Evolutionary conservation across 2,888 invertebrate species (phyloP).

Genomic region (Idaea aversata): DNA sequence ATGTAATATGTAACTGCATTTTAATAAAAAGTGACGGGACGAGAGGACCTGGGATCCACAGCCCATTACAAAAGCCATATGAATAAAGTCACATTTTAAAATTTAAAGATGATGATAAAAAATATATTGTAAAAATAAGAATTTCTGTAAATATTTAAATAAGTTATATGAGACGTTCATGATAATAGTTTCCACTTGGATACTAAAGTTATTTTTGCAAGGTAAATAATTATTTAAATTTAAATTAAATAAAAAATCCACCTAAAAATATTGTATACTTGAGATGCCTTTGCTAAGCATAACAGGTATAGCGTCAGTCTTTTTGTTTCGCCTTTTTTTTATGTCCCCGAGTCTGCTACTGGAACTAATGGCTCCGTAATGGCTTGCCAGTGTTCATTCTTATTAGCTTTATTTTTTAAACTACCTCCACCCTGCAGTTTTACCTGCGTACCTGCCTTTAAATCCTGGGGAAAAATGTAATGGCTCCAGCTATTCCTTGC

Average conservation of each 20-base stretch:
- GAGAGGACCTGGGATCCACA: no score
- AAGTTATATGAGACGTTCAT: background rate
- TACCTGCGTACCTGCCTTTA: background rate
- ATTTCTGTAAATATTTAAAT: background rate
- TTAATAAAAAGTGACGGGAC: no score
- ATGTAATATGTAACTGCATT: background rate
- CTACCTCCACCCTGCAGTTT: slow-evolving; percentile 5
- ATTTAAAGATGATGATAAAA: background rate
- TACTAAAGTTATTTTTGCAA: background rate
- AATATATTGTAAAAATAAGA: background rate
- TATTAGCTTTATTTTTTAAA: slow-evolving; percentile 14
- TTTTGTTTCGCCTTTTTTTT: slow-evolving; percentile 11
- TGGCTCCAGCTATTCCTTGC: no score
- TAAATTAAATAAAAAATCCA: background rate
- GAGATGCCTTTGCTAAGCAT: background rate
- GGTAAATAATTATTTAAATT: background rate
- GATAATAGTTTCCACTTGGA: background rate
- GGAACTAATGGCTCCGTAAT: slow-evolving; percentile 25
- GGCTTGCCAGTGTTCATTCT: slow-evolving; percentile 15
- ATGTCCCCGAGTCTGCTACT: slow-evolving; percentile 10
- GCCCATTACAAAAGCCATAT: no score
- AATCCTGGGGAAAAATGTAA: background rate
- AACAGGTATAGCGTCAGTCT: slow-evolving; percentile 2
- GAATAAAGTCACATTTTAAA: no score
- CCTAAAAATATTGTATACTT: background rate